A percentile compares a stretch with the other conserved stretches of the same genome.
Conservation (phyloP, 2,888 invertebrate species). For the Andrena camellia region DNA sequence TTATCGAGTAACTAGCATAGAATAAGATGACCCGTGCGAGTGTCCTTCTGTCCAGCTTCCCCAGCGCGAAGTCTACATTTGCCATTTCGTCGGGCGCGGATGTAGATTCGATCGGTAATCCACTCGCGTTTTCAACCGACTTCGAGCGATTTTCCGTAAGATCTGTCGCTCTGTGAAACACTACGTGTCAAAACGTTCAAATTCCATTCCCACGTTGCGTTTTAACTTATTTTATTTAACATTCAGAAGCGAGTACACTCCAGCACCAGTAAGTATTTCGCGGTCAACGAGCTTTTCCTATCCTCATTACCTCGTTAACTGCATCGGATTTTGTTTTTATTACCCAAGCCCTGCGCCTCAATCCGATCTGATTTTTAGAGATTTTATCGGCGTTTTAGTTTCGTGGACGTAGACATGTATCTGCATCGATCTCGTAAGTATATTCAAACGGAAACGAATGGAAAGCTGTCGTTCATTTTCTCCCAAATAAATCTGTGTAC, state of each 20-base stretch:
- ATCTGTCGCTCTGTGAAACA: not conserved
- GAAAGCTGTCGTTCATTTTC: constrained; percentile 21
- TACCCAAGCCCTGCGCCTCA: not conserved
- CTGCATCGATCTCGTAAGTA: constrained; percentile 15
- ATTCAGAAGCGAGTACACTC: not conserved
- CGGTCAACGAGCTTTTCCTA: not conserved
- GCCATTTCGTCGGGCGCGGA: not conserved
- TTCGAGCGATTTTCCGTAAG: not conserved
- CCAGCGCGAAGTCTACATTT: not conserved
- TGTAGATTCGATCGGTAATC: not conserved
- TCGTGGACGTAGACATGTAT: not conserved
- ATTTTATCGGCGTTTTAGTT: constrained; percentile 11
- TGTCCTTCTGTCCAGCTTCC: constrained; percentile 35
- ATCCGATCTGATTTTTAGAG: not conserved
- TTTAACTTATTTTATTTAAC: constrained; percentile 24
- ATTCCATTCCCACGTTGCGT: constrained; percentile 20
- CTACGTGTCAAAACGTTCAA: not conserved
- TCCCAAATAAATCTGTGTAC: constrained; percentile 20
- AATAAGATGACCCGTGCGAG: constrained; percentile 45
- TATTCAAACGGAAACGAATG: not conserved
- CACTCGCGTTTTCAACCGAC: not conserved
- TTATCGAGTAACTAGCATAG: constrained; percentile 48
- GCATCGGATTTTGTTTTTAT: not conserved
- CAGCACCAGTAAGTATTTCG: not conserved
- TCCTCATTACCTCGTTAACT: not conserved